A percentile compares a stretch with the other conserved stretches of the same genome.
Evolutionary conservation across 2,888 invertebrate species (phyloP).

Genomic region (Heteromurus nitidus): DNA sequence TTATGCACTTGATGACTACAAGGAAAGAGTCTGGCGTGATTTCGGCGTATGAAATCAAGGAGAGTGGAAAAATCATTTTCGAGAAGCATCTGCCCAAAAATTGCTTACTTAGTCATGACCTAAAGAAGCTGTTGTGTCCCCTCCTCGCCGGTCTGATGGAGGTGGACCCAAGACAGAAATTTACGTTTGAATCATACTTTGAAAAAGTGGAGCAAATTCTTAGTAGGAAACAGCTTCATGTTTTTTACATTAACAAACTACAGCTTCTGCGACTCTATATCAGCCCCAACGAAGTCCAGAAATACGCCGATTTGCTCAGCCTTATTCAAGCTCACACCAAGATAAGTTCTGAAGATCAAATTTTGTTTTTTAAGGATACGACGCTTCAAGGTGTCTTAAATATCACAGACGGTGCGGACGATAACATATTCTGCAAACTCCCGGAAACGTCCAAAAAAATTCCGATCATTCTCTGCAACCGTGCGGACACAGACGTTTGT

Average conservation of each 20-base stretch:
- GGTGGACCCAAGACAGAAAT: conserved; percentile 89
- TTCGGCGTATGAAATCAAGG: conserved; percentile 89
- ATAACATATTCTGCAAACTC: conserved; percentile 77
- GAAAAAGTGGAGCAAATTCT: conserved; percentile 79
- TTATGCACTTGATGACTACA: conserved; percentile 96
- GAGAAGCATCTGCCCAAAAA: conserved; percentile 87
- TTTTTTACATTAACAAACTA: conserved; percentile 92
- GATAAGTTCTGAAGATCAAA: conserved; percentile 86
- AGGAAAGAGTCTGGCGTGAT: conserved; percentile 95
- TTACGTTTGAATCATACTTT: conserved; percentile 95
- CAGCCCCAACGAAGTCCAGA: conserved; percentile 80
- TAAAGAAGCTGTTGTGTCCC: conserved; percentile 90
- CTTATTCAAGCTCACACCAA: conserved; percentile 90
- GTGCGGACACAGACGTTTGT: conserved; percentile 86
- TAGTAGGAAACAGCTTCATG: conserved; percentile 80
- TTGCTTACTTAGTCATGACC: conserved; percentile 88
- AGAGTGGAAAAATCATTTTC: conserved; percentile 95
- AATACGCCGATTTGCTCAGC: conserved; percentile 79
- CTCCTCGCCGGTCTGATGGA: conserved; percentile 92
- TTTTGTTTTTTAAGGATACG: conserved; percentile 84
- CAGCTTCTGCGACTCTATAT: conserved; percentile 86
- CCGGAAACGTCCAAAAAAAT: conserved; percentile 81
- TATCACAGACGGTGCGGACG: conserved; percentile 76
- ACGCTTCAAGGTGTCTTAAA: conserved; percentile 79
- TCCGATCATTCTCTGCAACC: conserved; percentile 87